Conservation (phyloP, 2,113 vertebrate species). For the Tychaedon coryphoeus region DNA sequence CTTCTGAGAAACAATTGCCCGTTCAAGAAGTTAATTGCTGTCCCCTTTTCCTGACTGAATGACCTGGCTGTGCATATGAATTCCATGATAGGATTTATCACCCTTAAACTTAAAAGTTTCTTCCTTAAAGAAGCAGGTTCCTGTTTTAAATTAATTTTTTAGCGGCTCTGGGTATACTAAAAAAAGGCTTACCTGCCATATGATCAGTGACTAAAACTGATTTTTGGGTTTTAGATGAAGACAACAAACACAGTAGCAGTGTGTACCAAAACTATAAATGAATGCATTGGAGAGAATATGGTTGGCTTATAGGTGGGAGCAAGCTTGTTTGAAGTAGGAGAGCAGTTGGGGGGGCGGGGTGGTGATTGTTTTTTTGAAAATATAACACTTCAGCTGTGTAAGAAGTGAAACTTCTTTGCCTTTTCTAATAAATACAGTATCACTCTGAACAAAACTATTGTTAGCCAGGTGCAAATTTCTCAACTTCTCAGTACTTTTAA, state of each 20-base stretch:
- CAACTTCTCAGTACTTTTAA: neutral
- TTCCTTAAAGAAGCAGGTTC: neutral
- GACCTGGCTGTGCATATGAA: neutral
- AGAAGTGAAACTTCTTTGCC: neutral
- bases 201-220: neutral
- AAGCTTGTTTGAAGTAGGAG: neutral
- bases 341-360: fast-evolving
- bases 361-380: neutral
- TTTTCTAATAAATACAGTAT: neutral
- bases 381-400: neutral
- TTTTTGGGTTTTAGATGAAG: neutral
- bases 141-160: neutral
- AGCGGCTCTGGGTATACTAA: neutral
- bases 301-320: neutral
- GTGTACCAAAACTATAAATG: neutral
- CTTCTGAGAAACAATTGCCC: neutral
- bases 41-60: neutral
- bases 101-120: neutral
- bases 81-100: neutral
- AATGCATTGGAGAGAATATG: neutral
- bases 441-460: neutral
- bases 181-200: neutral
- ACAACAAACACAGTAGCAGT: neutral
- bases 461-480: neutral
- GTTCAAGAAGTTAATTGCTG: neutral